Evolutionary conservation across 2,113 vertebrate species (phyloP), one percentile per base, ranked within the genome.

Genomic region (Bubo scandiacus): DNA sequence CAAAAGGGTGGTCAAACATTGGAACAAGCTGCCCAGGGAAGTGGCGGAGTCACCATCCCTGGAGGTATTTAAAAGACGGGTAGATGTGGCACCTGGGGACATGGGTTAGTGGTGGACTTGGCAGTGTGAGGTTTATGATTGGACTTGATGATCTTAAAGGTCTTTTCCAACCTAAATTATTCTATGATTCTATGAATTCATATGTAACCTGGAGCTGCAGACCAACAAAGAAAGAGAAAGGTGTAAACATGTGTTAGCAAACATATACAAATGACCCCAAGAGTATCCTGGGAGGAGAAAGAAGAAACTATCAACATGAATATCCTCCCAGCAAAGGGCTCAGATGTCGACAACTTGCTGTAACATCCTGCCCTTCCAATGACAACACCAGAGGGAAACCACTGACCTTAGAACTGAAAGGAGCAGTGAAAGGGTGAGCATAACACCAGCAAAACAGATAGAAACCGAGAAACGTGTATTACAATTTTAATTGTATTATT

Each of bases 1-100:
- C 0, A 3, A 70, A 51, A 51, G 67, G 3, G 25, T 29, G 8
- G 25, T 51, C 18, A 29, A 15, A 25, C 67, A 10, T 2, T 36
- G 66, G 66, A 9, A n/a, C 16, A 49, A 32, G 45, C 66, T 68
- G 66, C 43, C 66, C 45, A 49, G 22, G 32, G 32, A 12, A 10
- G 66, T 17, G 45, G 45, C 13, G 0, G 45, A 26, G 34, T 49
- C 32, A 6, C 45, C 45, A 11, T 70, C 25, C 34, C 67, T 49
- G 32, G 23, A 11, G 42, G 63, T 4, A 11, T 45, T 45, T 66
- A 34, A 45, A 34, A 67, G 65, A 16, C 3, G 1, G 2, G 30
- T 12, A 22, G 42, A 25, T 6, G 21, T 25, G 42, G 30, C 2
- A 4, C 43, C 16, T 2, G 6, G 22, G 32, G 32, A 34, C 43